phyloP scores from a whole-genome alignment of 2,888 invertebrate genomes.

The Oithona nana region DNA sequence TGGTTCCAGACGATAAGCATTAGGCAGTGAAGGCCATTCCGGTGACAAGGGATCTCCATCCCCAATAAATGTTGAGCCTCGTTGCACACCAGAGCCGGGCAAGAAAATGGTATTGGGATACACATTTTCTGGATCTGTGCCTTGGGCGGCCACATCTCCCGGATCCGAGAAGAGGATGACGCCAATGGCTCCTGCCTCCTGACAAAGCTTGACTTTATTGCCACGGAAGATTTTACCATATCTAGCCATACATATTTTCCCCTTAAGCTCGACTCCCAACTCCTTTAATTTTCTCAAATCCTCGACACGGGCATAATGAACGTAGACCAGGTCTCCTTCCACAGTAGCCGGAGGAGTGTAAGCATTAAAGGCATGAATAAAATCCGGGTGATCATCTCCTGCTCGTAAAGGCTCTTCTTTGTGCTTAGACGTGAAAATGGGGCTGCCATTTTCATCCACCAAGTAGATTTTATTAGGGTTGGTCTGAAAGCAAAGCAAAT shows the following conservation, averaged over 20 bases:
- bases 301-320: slow-evolving; percentile 29
- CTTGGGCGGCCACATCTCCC: slow-evolving; percentile 25
- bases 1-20: slow-evolving; percentile 20
- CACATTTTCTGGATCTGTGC: slow-evolving; percentile 20
- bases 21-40: slow-evolving; percentile 23
- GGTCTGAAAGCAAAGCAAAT: not conserved
- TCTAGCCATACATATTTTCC: slow-evolving; percentile 30
- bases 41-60: slow-evolving; percentile 21
- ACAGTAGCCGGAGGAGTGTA: slow-evolving; percentile 22
- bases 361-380: slow-evolving; percentile 23
- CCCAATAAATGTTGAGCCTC: slow-evolving; percentile 19
- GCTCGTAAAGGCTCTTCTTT: slow-evolving; percentile 19
- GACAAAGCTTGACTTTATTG: slow-evolving; percentile 25
- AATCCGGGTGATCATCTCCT: slow-evolving; percentile 21
- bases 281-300: slow-evolving; percentile 28
- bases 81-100: slow-evolving; percentile 24
- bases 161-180: slow-evolving; percentile 31
- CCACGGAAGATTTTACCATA: slow-evolving; percentile 33
- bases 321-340: slow-evolving; percentile 26
- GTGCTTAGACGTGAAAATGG: slow-evolving; percentile 18
- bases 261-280: slow-evolving; percentile 26
- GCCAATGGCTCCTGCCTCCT: slow-evolving; percentile 27
- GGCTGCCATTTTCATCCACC: slow-evolving; percentile 15
- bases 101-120: slow-evolving; percentile 29
- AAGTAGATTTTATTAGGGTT: slow-evolving; percentile 18